Evolutionary conservation across 2,888 invertebrate species (phyloP).

Genomic region (Polyploca ridens): DNA sequence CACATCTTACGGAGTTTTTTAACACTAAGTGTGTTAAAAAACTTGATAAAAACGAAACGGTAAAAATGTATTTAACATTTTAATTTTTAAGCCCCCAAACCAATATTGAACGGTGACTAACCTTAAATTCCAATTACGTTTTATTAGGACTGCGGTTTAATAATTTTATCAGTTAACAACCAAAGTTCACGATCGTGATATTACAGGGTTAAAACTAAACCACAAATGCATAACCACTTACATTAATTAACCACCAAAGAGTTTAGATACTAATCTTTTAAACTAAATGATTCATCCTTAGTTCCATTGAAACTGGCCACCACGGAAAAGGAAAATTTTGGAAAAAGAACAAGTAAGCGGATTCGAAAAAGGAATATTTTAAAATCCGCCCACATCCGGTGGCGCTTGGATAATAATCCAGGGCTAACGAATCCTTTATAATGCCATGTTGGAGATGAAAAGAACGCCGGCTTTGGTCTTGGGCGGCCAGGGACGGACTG

Average conservation of each 20-base stretch:
- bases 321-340: slow-evolving; percentile 49
- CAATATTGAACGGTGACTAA: not conserved
- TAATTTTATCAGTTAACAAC: not conserved
- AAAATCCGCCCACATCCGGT: slow-evolving; percentile 68
- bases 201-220: slow-evolving; percentile 7
- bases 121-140: not conserved
- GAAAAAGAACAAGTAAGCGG: slow-evolving; percentile 34
- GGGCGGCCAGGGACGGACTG: slow-evolving; percentile 28
- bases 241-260: slow-evolving; percentile 23
- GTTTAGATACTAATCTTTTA: slow-evolving; percentile 15
- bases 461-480: slow-evolving; percentile 48
- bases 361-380: slow-evolving; percentile 24
- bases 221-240: slow-evolving; percentile 17
- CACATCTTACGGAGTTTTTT: too few species aligned
- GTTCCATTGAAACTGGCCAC: slow-evolving; percentile 39
- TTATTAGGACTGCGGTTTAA: not conserved
- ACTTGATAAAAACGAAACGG: not conserved
- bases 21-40: too few species aligned
- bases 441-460: slow-evolving; percentile 54
- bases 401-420: slow-evolving; percentile 54
- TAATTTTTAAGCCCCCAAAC: not conserved
- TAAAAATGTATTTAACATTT: not conserved
- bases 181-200: not conserved
- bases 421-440: slow-evolving; percentile 62
- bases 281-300: slow-evolving; percentile 18